Conservation (phyloP, 2,888 invertebrate species). For the Synanthedon tipuliformis region DNA sequence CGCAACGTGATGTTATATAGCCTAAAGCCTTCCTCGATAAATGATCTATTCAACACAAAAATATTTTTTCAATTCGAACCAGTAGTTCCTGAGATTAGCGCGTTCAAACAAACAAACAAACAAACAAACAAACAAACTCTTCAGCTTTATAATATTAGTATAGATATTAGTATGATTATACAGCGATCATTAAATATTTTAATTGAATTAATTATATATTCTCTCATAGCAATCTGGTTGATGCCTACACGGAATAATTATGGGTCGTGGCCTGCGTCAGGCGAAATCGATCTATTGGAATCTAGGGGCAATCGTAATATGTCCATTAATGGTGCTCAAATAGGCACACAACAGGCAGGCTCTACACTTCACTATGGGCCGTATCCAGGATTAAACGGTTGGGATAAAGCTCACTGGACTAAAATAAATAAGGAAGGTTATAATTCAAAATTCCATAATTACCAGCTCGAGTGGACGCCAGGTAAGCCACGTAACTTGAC, state of each 20-base stretch:
- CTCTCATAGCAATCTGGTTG: constrained; percentile 74
- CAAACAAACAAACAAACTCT: too few species aligned
- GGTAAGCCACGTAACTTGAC: constrained; percentile 20
- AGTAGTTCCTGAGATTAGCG: too few species aligned
- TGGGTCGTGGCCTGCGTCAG: constrained; percentile 77
- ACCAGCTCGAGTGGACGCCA: constrained; percentile 76
- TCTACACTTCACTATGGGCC: constrained; percentile 79
- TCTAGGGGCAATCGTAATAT: constrained; percentile 73
- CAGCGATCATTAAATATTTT: too few species aligned
- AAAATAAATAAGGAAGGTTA: constrained; percentile 48
- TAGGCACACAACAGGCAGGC: constrained; percentile 70
- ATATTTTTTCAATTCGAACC: too few species aligned
- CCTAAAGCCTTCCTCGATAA: too few species aligned
- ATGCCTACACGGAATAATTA: constrained; percentile 74
- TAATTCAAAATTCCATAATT: constrained; percentile 72
- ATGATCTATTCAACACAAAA: too few species aligned
- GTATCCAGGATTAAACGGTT: constrained; percentile 63
- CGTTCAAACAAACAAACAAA: too few species aligned
- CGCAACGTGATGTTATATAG: too few species aligned
- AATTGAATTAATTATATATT: neutral
- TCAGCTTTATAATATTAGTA: too few species aligned
- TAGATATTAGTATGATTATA: too few species aligned
- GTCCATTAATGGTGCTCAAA: constrained; percentile 51
- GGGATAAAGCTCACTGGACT: constrained; percentile 61
- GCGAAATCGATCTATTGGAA: constrained; percentile 79